A percentile compares a stretch with the other conserved stretches of the same genome.
Evolutionary conservation across 35 echinoderm and acorn worm species (phyloP).

Genomic region (Chiridota heheva): DNA sequence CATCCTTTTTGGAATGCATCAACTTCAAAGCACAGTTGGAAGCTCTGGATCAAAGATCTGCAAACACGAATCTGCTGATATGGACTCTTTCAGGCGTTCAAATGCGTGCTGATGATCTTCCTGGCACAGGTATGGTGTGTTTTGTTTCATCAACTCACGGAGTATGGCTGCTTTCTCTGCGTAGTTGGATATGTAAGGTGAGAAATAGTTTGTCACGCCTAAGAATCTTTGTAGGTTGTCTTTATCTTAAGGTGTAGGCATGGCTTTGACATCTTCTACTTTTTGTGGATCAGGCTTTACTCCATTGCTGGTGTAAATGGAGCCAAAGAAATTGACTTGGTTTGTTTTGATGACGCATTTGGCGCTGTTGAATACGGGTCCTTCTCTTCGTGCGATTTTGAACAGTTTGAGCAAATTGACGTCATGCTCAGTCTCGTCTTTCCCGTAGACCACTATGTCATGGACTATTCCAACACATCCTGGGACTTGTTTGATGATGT

Average conservation of each 20-base stretch:
- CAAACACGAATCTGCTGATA: slow-evolving; percentile 8
- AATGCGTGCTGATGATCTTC: slow-evolving; percentile 45
- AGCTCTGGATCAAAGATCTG: slow-evolving; percentile 29
- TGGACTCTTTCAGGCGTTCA: slow-evolving; percentile 9
- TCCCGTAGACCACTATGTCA: slow-evolving; percentile 53
- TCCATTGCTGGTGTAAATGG: slow-evolving; percentile 31
- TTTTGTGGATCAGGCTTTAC: slow-evolving; percentile 17
- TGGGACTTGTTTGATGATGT: slow-evolving; percentile 48
- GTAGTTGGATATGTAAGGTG: slow-evolving; percentile 40
- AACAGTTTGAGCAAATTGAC: slow-evolving; percentile 28
- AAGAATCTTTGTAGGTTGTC: slow-evolving; percentile 43
- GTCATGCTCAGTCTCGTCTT: slow-evolving; percentile 47
- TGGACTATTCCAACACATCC: slow-evolving; percentile 72
- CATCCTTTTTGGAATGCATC: slow-evolving; percentile 34
- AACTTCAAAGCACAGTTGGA: slow-evolving; percentile 25
- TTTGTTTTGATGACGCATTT: slow-evolving; percentile 57
- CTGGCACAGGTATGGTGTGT: slow-evolving; percentile 37
- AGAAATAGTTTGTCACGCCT: slow-evolving; percentile 30
- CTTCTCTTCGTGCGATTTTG: slow-evolving; percentile 9
- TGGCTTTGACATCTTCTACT: slow-evolving; percentile 39
- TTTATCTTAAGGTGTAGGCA: slow-evolving; percentile 52
- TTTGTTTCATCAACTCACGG: slow-evolving; percentile 27
- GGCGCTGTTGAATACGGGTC: slow-evolving; percentile 56
- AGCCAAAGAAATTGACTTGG: slow-evolving; percentile 51
- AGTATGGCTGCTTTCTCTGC: slow-evolving; percentile 33